Evolutionary conservation across 2,113 vertebrate genomes (phyloP).

Genomic region (Engystomops pustulosus): DNA sequence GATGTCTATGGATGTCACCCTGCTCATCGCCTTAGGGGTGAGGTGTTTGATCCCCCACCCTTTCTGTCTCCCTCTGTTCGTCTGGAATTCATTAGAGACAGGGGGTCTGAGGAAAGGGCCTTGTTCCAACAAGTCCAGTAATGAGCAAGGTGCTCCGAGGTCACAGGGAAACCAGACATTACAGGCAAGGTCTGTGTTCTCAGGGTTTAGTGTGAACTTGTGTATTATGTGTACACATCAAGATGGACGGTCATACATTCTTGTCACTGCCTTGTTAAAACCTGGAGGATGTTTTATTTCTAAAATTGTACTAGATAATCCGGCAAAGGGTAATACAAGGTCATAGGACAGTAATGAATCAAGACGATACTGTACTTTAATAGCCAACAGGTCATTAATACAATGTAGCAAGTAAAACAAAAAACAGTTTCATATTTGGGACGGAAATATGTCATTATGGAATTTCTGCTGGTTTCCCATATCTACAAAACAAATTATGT

Average conservation of each 20-base stretch:
- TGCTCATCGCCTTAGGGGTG: conserved; percentile 16
- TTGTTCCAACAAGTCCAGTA: conserved; percentile 55
- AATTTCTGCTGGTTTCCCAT: too few relatives aligned
- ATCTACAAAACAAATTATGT: too few relatives aligned
- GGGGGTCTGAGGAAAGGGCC: conserved; percentile 33
- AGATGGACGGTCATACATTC: not conserved
- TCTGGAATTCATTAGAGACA: conserved; percentile 49
- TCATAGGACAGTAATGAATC: not conserved
- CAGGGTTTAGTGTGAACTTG: conserved; percentile 40
- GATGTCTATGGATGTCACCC: conserved; percentile 31
- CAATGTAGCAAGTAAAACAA: not conserved
- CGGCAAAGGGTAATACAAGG: not conserved
- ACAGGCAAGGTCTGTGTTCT: conserved; percentile 45
- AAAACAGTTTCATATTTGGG: too few relatives aligned
- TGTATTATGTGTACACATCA: not conserved
- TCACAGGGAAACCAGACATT: conserved; percentile 50
- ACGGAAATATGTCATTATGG: too few relatives aligned
- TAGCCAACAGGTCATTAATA: too few relatives aligned
- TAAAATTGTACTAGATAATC: not conserved
- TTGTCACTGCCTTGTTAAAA: not conserved
- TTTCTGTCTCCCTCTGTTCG: conserved; percentile 19
- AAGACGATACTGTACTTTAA: too few relatives aligned
- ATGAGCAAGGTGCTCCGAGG: conserved; percentile 56
- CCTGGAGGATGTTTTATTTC: not conserved
- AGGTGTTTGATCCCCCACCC: conserved; percentile 31